A percentile compares a stretch with the other conserved stretches of the same genome.
phyloP scores from a whole-genome alignment of 2,797 vertebrate species.

The Fistularia tabacaria region DNA sequence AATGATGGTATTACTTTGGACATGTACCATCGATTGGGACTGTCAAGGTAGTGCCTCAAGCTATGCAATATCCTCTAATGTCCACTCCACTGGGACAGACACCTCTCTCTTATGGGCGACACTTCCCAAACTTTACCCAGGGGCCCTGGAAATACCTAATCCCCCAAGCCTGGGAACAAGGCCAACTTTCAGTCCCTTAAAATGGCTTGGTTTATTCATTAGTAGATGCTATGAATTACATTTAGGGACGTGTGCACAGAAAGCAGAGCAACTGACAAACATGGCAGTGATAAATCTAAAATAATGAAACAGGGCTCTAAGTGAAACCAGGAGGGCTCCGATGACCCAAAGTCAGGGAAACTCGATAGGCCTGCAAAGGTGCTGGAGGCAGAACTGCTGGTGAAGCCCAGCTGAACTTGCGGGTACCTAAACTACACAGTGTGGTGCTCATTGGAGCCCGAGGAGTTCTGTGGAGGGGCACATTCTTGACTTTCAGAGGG shows the following conservation, averaged over 20 bases:
- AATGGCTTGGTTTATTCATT: slow-evolving; percentile 48
- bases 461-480: slow-evolving; percentile 35
- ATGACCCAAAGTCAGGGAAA: slow-evolving; percentile 60
- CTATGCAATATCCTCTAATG: slow-evolving; percentile 35
- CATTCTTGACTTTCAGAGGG: slow-evolving; percentile 37
- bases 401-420: slow-evolving; percentile 50
- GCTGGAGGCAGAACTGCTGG: slow-evolving; percentile 43
- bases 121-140: slow-evolving; percentile 29
- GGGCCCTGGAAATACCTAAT: slow-evolving; percentile 43
- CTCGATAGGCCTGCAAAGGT: slow-evolving; percentile 51
- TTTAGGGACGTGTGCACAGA: slow-evolving; percentile 39
- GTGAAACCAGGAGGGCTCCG: slow-evolving; percentile 67
- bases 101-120: slow-evolving; percentile 28
- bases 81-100: slow-evolving; percentile 26
- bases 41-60: slow-evolving; percentile 9
- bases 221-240: slow-evolving; percentile 64
- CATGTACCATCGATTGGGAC: slow-evolving; percentile 12
- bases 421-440: slow-evolving; percentile 35
- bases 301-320: slow-evolving; percentile 75
- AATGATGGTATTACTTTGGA: slow-evolving; percentile 11
- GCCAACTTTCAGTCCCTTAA: slow-evolving; percentile 49
- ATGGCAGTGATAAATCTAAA: slow-evolving; percentile 74
- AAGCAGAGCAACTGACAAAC: slow-evolving; percentile 64
- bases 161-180: slow-evolving; percentile 52
- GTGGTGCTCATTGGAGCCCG: slow-evolving; percentile 48